A percentile compares a stretch with the other conserved stretches of the same genome.
Conservation (phyloP, 2,888 invertebrate genomes). For the Volucella inflata region DNA sequence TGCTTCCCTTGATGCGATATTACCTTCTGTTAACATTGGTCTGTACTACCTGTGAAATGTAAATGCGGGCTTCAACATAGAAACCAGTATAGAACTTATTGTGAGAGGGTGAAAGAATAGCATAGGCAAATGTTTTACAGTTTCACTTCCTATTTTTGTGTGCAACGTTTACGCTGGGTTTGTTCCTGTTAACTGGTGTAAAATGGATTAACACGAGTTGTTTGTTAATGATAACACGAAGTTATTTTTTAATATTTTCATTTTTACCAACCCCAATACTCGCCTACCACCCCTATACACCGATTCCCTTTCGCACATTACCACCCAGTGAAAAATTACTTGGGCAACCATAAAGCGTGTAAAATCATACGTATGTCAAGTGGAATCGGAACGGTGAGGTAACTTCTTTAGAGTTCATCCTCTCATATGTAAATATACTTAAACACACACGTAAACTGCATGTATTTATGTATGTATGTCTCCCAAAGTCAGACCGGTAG, state of each 20-base stretch:
- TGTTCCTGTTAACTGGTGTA: conserved; percentile 64
- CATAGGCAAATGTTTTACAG: too few species aligned
- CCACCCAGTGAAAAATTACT: conserved; percentile 65
- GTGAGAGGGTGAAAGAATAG: too few species aligned
- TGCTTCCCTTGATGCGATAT: conserved; percentile 34
- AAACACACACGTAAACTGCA: conserved; percentile 17
- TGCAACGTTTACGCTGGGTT: conserved; percentile 25
- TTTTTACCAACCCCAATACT: too few species aligned
- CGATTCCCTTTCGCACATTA: conserved; percentile 8
- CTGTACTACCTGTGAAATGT: conserved; percentile 53
- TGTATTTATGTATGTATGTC: conserved; percentile 10
- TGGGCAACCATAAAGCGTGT: conserved; percentile 68
- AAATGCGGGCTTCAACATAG: conserved; percentile 58
- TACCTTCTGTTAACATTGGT: conserved; percentile 44
- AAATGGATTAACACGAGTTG: conserved; percentile 68
- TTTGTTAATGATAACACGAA: conserved; percentile 61
- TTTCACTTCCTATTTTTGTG: background rate
- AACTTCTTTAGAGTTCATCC: conserved; percentile 1
- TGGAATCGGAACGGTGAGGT: conserved; percentile 26
- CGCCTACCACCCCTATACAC: background rate
- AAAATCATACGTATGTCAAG: conserved; percentile 71
- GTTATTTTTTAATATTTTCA: conserved; percentile 5
- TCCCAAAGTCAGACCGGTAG: background rate
- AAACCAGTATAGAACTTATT: conserved; percentile 44
- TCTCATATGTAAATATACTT: background rate